Evolutionary conservation across 37 sponge, comb jelly and placozoan species (phyloP).

Genomic region (Beroe ovata): DNA sequence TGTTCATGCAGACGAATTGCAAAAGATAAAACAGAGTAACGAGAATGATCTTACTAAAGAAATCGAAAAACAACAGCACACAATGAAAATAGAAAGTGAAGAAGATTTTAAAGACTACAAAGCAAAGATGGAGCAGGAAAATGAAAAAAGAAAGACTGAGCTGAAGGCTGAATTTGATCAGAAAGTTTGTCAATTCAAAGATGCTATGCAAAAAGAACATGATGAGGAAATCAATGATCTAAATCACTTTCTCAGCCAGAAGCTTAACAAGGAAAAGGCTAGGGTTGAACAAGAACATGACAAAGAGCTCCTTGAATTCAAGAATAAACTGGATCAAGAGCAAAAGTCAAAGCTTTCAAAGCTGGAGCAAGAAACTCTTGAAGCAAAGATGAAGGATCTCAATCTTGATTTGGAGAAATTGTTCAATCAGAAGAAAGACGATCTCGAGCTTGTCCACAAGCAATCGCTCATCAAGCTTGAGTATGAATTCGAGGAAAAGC

Average conservation of each 20-base stretch:
- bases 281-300: neutral
- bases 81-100: neutral
- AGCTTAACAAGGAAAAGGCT: constrained; percentile 7
- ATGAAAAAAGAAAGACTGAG: neutral
- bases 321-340: constrained; percentile 12
- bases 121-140: neutral
- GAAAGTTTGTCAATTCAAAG: neutral
- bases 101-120: neutral
- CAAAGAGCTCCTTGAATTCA: neutral
- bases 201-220: neutral
- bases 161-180: constrained; percentile 3
- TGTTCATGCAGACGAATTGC: constrained; percentile 13
- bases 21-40: neutral
- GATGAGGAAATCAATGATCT: constrained; percentile 18
- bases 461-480: constrained; percentile 10
- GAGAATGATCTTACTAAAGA: neutral
- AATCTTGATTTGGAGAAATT: constrained; percentile 45
- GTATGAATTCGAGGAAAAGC: constrained; percentile 5
- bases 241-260: neutral
- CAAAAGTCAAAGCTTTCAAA: constrained; percentile 54
- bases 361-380: constrained; percentile 33
- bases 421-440: constrained; percentile 26
- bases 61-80: neutral
- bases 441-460: constrained; percentile 22
- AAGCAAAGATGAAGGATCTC: constrained; percentile 27